Evolutionary conservation across 2,113 vertebrate species (phyloP).

Genomic region (Melozone crissalis): DNA sequence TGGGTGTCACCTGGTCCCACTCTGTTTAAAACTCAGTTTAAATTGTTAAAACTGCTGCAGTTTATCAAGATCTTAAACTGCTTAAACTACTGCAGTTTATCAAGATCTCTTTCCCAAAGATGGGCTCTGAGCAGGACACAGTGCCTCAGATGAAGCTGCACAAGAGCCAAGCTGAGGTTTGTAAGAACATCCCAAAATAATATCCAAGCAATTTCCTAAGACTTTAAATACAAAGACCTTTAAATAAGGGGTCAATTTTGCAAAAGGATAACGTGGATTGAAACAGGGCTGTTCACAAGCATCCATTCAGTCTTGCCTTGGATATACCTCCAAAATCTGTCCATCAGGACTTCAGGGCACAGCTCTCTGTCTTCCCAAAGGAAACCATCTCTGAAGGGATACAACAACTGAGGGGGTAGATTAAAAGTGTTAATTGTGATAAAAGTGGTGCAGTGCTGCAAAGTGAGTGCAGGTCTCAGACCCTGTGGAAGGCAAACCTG

Average conservation of each 20-base stretch:
- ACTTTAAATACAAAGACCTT: neutral
- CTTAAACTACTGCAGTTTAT: neutral
- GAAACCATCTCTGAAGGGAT: neutral
- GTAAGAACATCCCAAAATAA: neutral
- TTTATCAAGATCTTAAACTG: neutral
- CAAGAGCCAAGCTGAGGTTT: neutral
- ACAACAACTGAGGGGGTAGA: neutral
- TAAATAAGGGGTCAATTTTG: neutral
- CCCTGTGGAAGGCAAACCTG: neutral
- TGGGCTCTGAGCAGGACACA: neutral
- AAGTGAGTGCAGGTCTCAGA: fast-evolving
- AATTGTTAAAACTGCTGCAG: neutral
- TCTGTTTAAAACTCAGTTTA: neutral
- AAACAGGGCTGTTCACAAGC: neutral
- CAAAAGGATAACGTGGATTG: neutral
- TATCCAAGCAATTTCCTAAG: neutral
- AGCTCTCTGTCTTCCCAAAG: neutral
- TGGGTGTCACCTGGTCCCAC: neutral
- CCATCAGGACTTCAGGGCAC: neutral
- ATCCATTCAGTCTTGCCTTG: neutral
- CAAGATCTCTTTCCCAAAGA: neutral
- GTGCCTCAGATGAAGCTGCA: neutral
- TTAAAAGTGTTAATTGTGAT: too few species aligned
- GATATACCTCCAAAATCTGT: neutral
- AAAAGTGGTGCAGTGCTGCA: neutral